Conservation (phyloP, 2,113 vertebrate species). For the Accipiter virgatus region DNA sequence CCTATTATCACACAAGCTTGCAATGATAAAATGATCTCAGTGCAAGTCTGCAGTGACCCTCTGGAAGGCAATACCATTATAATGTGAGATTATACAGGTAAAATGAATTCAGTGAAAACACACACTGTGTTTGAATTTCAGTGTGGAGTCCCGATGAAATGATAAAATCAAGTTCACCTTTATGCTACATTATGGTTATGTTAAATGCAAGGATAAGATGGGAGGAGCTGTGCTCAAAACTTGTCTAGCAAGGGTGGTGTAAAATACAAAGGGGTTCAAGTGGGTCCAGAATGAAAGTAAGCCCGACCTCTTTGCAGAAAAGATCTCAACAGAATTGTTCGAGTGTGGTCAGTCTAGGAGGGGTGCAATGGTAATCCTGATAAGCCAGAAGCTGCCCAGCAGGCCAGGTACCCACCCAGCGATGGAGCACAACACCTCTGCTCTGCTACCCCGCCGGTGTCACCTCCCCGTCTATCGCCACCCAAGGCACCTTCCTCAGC, state of each 20-base stretch:
- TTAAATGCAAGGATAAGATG: background rate
- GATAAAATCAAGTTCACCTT: slow-evolving; percentile 27
- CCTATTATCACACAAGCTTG: slow-evolving; percentile 9
- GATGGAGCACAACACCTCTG: background rate
- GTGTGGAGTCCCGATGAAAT: background rate
- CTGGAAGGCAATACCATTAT: slow-evolving; percentile 21
- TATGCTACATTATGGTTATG: slow-evolving; percentile 5
- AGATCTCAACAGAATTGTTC: background rate
- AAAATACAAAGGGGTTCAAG: background rate
- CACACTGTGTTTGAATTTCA: background rate
- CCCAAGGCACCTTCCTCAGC: background rate
- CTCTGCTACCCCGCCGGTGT: fast-evolving
- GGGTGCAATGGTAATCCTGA: background rate
- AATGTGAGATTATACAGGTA: slow-evolving; percentile 43
- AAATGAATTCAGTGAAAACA: slow-evolving; percentile 37
- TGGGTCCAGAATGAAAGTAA: background rate
- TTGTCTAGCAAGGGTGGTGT: background rate
- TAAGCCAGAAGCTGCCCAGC: background rate
- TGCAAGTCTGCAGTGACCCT: slow-evolving; percentile 36
- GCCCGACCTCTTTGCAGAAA: background rate
- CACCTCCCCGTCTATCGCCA: fast-evolving
- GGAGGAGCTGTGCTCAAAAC: background rate
- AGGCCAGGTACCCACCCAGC: fast-evolving
- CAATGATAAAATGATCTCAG: slow-evolving; percentile 13
- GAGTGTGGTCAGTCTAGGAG: background rate